Conservation (phyloP, 2,888 invertebrate genomes). For the Tineola bisselliella region DNA sequence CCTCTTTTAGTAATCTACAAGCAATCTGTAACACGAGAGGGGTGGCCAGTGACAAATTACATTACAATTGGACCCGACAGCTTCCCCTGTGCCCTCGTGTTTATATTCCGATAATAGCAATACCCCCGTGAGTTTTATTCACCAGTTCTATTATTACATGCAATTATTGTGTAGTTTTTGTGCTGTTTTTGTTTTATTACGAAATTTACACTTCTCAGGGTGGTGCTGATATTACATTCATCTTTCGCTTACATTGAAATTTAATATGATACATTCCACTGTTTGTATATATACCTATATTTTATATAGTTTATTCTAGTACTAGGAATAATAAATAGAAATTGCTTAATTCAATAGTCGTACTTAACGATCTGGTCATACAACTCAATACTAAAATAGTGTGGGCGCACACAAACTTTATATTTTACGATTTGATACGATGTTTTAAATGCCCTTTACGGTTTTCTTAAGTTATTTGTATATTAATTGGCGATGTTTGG, state of each 20-base stretch:
- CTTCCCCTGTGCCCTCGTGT: conserved; percentile 1
- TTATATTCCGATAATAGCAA: background rate
- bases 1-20: background rate
- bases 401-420: background rate
- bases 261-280: too few species aligned
- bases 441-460: background rate
- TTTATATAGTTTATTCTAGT: too few species aligned
- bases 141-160: background rate
- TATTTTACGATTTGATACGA: background rate
- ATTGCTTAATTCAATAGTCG: background rate
- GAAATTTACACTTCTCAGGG: too few species aligned
- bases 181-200: too few species aligned
- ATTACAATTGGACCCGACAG: conserved; percentile 29
- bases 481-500: too few species aligned
- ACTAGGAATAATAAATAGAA: background rate
- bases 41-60: conserved; percentile 44
- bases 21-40: conserved; percentile 18
- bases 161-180: background rate
- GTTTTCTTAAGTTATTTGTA: background rate
- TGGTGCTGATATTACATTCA: too few species aligned
- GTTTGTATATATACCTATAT: too few species aligned
- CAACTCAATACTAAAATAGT: background rate
- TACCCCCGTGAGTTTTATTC: background rate
- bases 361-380: background rate
- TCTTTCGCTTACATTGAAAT: too few species aligned